These are phyloP conservation scores for Psittacula cyanocephala DNA, from an alignment of 2,113 vertebrate species.

Conservation along the genomic window DNA sequence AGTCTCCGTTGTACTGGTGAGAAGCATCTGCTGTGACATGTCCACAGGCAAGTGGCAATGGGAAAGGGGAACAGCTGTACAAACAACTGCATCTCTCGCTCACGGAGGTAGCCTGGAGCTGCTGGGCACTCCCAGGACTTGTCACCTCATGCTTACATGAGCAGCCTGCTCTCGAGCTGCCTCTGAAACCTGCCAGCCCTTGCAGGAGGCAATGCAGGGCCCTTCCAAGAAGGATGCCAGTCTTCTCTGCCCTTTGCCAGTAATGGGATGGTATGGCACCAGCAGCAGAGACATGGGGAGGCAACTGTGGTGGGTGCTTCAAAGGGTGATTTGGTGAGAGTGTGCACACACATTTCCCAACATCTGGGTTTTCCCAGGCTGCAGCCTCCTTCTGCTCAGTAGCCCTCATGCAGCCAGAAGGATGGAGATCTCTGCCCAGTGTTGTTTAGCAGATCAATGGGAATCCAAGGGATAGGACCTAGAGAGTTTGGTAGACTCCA, in stretches of 20 bases:
- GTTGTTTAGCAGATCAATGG: background rate
- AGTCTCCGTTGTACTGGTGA: background rate
- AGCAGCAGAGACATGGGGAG: background rate
- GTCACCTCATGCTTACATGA: background rate
- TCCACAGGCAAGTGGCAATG: conserved; percentile 15
- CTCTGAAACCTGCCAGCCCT: background rate
- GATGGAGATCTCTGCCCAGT: background rate
- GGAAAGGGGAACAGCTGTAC: conserved; percentile 13
- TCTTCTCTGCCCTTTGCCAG: background rate
- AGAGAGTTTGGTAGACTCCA: background rate
- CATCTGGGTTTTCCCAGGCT: background rate
- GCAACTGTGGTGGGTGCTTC: background rate
- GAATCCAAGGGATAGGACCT: background rate
- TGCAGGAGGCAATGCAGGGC: background rate
- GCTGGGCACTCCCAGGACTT: conserved; percentile 29
- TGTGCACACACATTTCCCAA: background rate
- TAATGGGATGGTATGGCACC: background rate
- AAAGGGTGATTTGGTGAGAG: background rate
- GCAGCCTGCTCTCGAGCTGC: background rate
- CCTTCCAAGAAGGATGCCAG: background rate
- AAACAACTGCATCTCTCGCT: background rate
- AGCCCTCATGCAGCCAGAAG: background rate
- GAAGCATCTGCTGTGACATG: conserved; percentile 41
- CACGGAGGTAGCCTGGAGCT: background rate
- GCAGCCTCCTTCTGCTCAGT: background rate